A percentile compares a stretch with the other conserved stretches of the same genome.
Conservation (phyloP, 2,888 invertebrate species). For the Himalopsyche tibetana region DNA sequence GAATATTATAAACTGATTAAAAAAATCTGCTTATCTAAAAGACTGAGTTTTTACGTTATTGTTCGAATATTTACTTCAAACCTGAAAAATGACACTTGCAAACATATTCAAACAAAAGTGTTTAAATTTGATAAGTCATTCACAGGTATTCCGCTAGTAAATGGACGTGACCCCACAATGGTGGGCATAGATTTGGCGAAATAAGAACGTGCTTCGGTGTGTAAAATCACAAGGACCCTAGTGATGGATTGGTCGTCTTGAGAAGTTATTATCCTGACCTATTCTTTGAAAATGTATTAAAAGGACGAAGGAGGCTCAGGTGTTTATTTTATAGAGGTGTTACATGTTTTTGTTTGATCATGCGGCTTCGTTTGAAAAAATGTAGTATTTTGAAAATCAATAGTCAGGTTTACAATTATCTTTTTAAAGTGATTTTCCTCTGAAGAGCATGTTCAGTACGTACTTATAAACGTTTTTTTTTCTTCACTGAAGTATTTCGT, state of each 20-base stretch:
- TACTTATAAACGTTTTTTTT: too few relatives aligned
- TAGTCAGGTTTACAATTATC: too few relatives aligned
- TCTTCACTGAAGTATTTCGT: slow-evolving; percentile 25
- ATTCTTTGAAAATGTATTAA: slow-evolving; percentile 28
- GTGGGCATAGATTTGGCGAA: slow-evolving; percentile 47
- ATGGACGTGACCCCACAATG: slow-evolving; percentile 60
- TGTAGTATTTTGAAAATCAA: too few relatives aligned
- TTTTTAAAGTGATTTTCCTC: too few relatives aligned
- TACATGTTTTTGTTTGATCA: slow-evolving; percentile 6
- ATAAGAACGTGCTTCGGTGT: slow-evolving; percentile 54
- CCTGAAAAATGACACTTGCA: neutral
- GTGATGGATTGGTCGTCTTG: slow-evolving; percentile 1
- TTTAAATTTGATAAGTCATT: neutral
- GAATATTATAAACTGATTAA: too few relatives aligned
- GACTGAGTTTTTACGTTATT: too few relatives aligned
- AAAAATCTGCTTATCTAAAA: too few relatives aligned
- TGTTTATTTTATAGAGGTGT: slow-evolving; percentile 52
- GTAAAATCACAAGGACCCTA: slow-evolving; percentile 50
- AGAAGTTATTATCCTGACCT: slow-evolving; percentile 44
- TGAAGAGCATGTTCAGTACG: too few relatives aligned
- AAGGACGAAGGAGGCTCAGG: slow-evolving; percentile 45
- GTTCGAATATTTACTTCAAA: neutral
- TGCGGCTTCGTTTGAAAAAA: slow-evolving; percentile 12
- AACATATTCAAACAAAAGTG: neutral
- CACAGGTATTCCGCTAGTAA: slow-evolving; percentile 47